Percentiles rank a stretch among this genome's conserved stretches.
phyloP scores from a whole-genome alignment of 92 coral and sea anemone species.

The Phenganax stokvisi region DNA sequence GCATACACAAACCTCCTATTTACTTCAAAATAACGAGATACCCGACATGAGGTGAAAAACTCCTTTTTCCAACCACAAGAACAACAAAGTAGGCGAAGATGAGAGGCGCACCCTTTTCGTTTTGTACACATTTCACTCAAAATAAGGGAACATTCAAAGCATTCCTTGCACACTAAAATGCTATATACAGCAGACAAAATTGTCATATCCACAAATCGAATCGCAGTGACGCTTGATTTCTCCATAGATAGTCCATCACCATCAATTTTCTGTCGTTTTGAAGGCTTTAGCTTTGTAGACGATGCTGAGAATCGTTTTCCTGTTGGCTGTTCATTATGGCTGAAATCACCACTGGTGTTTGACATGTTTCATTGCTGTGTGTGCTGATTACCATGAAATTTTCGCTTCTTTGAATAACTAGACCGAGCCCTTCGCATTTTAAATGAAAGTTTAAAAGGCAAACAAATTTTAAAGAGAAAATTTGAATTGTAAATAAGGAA shows the following conservation, averaged over 20 bases:
- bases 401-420: conserved; percentile 29
- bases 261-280: not conserved
- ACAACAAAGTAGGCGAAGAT: conserved; percentile 25
- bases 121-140: conserved; percentile 18
- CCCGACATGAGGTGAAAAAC: conserved; percentile 8
- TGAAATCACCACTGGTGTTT: conserved; percentile 4
- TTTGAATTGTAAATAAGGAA: not conserved
- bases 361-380: not conserved
- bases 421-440: conserved; percentile 27
- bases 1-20: conserved; percentile 42
- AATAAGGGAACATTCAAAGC: not conserved
- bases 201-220: conserved; percentile 37
- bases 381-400: conserved; percentile 41
- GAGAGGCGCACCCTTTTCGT: conserved; percentile 42
- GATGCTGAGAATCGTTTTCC: conserved; percentile 19
- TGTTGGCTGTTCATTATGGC: conserved; percentile 20
- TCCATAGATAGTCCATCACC: not conserved
- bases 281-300: not conserved
- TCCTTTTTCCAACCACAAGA: conserved; percentile 36
- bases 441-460: conserved; percentile 1
- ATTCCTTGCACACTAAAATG: conserved; percentile 11
- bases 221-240: not conserved
- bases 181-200: conserved; percentile 22
- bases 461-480: not conserved
- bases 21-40: conserved; percentile 36